Evolutionary conservation across 1,140 invertebrate genomes (phyloP), one percentile per base, ranked within the genome.

Genomic region (Polypedilum pembai): DNA sequence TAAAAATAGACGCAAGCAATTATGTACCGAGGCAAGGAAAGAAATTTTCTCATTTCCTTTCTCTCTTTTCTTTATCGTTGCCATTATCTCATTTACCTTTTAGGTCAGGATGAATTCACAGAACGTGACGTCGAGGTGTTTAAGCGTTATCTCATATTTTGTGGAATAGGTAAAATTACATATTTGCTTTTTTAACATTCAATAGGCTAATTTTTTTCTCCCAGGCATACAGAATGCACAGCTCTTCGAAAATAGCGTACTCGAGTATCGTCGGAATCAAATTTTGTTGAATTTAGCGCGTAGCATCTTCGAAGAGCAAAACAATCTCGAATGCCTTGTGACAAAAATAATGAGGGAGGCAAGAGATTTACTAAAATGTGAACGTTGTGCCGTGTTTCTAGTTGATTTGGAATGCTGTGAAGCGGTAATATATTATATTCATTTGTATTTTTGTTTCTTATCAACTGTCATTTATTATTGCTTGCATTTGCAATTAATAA

Each of bases 341-440:
- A 95, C 93, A 73, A 97, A 96, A 85, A 98, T 98, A 77, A 98
- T 98, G 94, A 94, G 91, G 7, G 94, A 98, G 83, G 95, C 95
- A 0, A 88, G 95, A 77, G 94, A 95, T 76, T 83, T 98, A 74
- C 84, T 98, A 33, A 95, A 96, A 80, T 98, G 95, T 82, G 93
- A 97, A 79, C 85, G 93, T 73, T 97, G 94, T 80, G 90, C 94
- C 1, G 94, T 98, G 0, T 96, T 94, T 81, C 86, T 95, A 40
- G 84, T 94, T 41, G 92, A 95, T 80, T 86, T 92, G 41, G 92
- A 95, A 78, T 91, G 91, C 78, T 91, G 91, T 78, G 92, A 94
- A 84, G 90, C 91, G 82, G 92, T 94, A 81, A 86, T 66, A 75
- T n/a, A 20, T 69, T 12, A 56, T n/a, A 56, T 56, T 4, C 12